Conservation (phyloP, 1,140 invertebrate genomes). For the Lucilia cuprina region DNA sequence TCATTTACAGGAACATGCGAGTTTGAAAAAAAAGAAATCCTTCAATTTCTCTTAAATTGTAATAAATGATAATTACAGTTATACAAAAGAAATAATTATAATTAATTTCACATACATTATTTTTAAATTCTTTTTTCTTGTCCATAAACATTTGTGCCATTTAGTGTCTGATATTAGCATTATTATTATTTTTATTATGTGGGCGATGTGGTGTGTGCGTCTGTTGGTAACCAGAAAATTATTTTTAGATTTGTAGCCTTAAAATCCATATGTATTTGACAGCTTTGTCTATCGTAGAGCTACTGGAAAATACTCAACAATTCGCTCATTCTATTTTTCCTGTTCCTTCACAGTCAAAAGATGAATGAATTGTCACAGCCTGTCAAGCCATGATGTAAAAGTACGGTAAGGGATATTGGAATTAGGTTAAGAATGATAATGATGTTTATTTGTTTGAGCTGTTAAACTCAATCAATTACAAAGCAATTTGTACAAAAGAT, state of each 20-base stretch:
- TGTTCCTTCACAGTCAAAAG: no score
- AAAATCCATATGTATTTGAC: not conserved
- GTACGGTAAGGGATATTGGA: not conserved
- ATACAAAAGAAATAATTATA: not conserved
- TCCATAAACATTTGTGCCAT: no score
- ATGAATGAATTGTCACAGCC: no score
- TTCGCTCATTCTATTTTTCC: no score
- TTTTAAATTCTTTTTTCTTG: no score
- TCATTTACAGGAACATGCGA: not conserved
- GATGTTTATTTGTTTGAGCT: not conserved
- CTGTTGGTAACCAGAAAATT: not conserved
- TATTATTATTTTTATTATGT: no score
- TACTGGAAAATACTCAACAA: not conserved
- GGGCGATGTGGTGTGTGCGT: no score
- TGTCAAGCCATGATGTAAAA: no score
- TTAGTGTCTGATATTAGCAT: no score
- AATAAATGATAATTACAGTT: not conserved
- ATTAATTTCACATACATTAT: no score
- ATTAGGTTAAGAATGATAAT: not conserved
- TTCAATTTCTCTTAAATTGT: not conserved
- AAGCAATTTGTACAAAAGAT: not conserved
- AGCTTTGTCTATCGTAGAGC: not conserved
- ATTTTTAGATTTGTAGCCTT: not conserved
- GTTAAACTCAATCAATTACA: conserved; percentile 6
- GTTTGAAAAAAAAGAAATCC: not conserved